Conservation (phyloP, 2,888 invertebrate genomes). For the Glyphotaelius pellucidus region DNA sequence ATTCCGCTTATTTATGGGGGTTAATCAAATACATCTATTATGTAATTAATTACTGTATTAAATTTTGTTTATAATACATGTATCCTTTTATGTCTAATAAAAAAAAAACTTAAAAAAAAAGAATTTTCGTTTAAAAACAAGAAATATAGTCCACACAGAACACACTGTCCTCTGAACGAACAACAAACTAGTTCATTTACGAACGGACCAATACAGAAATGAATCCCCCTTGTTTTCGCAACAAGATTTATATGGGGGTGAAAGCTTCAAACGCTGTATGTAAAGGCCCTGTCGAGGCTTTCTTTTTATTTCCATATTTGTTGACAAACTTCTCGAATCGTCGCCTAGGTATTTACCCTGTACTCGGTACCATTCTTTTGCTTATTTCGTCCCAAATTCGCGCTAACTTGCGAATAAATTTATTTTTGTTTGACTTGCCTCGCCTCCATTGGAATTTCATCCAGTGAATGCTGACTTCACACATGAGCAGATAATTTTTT, state of each 20-base stretch:
- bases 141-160: background rate
- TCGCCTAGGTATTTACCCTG: slow-evolving; percentile 59
- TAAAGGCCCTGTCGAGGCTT: slow-evolving; percentile 57
- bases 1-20: no score
- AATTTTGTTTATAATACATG: no score
- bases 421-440: slow-evolving; percentile 37
- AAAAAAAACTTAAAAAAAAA: no score
- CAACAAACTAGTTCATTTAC: background rate
- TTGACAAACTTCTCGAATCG: slow-evolving; percentile 61
- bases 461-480: slow-evolving; percentile 25
- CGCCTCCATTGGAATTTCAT: slow-evolving; percentile 33
- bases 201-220: slow-evolving; percentile 25
- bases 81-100: no score
- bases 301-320: slow-evolving; percentile 57
- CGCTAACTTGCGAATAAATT: slow-evolving; percentile 33
- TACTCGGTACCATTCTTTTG: background rate
- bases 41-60: no score
- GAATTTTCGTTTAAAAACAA: no score
- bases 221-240: slow-evolving; percentile 42
- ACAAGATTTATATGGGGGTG: slow-evolving; percentile 51
- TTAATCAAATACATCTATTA: no score
- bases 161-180: background rate
- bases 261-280: slow-evolving; percentile 55
- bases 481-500: background rate
- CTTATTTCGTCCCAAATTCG: slow-evolving; percentile 24